Evolutionary conservation across 2,113 vertebrate genomes (phyloP).

Genomic region (Caloenas nicobarica): DNA sequence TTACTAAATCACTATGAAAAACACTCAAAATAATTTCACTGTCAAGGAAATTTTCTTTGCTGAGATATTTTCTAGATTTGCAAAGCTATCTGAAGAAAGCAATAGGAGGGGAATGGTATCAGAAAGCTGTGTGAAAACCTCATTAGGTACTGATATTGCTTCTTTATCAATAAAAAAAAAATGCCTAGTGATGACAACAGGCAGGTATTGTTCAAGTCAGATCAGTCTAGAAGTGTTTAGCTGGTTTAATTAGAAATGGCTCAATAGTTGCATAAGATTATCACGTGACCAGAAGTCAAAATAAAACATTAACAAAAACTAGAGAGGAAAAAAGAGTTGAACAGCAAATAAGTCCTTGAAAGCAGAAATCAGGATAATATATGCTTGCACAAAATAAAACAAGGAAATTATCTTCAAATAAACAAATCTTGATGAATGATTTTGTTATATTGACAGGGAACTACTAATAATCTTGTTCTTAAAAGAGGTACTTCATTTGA

Average conservation of each 20-base stretch:
- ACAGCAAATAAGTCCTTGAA: background rate
- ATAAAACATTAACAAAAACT: background rate
- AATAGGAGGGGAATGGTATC: background rate
- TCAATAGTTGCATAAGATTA: background rate
- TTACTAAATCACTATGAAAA: background rate
- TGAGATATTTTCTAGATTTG: background rate
- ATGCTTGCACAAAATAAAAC: background rate
- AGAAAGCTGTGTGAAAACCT: background rate
- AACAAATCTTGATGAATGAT: background rate
- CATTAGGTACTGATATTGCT: background rate
- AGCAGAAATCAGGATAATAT: background rate
- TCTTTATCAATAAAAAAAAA: background rate
- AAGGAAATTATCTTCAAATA: background rate
- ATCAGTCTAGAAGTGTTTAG: background rate
- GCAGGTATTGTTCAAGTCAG: background rate
- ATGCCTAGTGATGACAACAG: background rate
- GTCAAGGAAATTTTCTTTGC: background rate
- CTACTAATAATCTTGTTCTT: background rate
- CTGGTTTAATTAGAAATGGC: background rate
- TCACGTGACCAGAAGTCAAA: background rate
- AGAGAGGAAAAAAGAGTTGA: background rate
- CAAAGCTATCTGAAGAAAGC: background rate
- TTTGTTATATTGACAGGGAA: constrained; percentile 5
- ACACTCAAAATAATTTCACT: background rate
- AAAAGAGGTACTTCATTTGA: background rate